Evolutionary conservation across 1,140 invertebrate genomes (phyloP), one percentile per base, ranked within the genome.

Genomic region (Drosophila yakuba): DNA sequence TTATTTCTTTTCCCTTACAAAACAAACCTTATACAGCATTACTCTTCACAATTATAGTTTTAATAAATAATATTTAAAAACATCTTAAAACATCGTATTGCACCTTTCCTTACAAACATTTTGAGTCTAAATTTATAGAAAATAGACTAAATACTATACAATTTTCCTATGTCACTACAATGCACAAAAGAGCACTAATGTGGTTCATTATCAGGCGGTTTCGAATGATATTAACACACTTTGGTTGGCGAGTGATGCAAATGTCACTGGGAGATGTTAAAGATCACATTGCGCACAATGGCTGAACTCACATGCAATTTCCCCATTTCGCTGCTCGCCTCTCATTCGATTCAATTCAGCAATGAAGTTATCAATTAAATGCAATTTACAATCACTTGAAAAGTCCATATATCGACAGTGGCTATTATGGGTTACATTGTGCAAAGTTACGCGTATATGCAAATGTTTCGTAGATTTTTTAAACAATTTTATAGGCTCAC

Each of bases 221-320:
- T 57, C 11, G 7, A 64, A 64, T 64, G 20, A 17, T 43, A 63
- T 50, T 44, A 64, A 41, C 57, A 62, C n/a, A 17, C 56, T 32
- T 20, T 1, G 25, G 14, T 11, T 39, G 17, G 15, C 25, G 11
- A 39, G 14, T 32, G 14, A 43, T 56, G 4, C 38, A 62, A 63
- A 63, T 61, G 61, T 50, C 59, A 41, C 5, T 28, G 57, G 10
- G 25, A 35, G 43, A 71, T 68, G 44, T 20, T 72, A 38, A 63
- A 63, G 58, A 56, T 63, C 60, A 64, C 45, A 6, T 41, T n/a
- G 17, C 32, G 50, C 23, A 23, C 43, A 25, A 55, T 43, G 62
- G 89, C 84, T 89, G 77, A 89, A 89, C 84, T 89, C 80, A 89
- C 84, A 69, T 89, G 84, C 58, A 72, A 62, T 84, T 89, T 78